Conservation (phyloP, 2,888 invertebrate genomes). For the Prosopocoilus inquinatus region DNA sequence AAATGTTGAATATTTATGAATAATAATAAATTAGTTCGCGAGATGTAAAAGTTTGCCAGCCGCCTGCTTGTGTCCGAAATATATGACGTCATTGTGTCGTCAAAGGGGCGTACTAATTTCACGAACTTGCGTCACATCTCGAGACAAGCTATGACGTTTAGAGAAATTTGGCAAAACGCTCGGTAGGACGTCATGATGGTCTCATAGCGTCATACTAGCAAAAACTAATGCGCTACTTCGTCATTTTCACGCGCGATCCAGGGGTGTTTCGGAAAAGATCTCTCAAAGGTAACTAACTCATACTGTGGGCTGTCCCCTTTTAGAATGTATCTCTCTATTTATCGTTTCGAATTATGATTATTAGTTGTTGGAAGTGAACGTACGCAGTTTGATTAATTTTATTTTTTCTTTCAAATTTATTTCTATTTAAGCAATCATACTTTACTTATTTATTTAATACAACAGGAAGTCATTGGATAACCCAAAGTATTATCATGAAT, state of each 20-base stretch:
- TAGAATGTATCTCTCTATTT: constrained; percentile 49
- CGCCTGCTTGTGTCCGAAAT: constrained; percentile 45
- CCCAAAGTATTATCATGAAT: too few species aligned
- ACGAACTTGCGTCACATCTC: not conserved
- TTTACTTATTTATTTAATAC: constrained; percentile 3
- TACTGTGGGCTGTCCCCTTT: constrained; percentile 54
- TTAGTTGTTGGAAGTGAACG: constrained; percentile 39
- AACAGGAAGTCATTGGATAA: not conserved
- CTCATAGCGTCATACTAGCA: constrained; percentile 21
- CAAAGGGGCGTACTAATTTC: constrained; percentile 5
- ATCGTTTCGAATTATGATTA: constrained; percentile 19
- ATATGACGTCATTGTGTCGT: constrained; percentile 39
- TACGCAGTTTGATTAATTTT: constrained; percentile 39
- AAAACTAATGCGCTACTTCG: constrained; percentile 51
- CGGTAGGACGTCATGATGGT: constrained; percentile 24
- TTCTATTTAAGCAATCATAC: constrained; percentile 15
- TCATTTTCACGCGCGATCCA: constrained; percentile 62
- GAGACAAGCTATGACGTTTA: not conserved
- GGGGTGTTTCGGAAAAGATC: constrained; percentile 96
- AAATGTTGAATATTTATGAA: too few species aligned
- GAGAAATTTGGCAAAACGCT: not conserved
- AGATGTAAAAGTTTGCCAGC: constrained; percentile 48
- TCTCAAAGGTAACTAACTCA: constrained; percentile 85
- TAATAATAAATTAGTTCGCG: not conserved
- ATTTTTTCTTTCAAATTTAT: not conserved